Base-by-base conservation (phyloP, 2,888 invertebrate species). In the Campopleginae sp. region DNA sequence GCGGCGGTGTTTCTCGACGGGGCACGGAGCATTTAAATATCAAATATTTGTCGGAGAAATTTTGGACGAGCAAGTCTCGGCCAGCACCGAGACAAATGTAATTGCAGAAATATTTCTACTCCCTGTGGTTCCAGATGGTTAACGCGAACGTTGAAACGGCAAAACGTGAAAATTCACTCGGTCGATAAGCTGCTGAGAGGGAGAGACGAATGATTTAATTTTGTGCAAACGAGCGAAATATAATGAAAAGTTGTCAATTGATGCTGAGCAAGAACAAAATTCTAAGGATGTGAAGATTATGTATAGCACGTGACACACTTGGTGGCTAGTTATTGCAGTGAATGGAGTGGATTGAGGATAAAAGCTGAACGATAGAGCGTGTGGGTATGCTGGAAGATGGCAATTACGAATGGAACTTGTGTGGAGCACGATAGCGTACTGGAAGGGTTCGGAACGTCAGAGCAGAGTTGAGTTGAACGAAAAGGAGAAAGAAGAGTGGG, bases 21-120 rank as follows among this genome's bases (percentile, higher is more conserved):
- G 8, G 38, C 38, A 7, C 38, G 31, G 31, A n/a, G 38, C 51
- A 1, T 44, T 31, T 14, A 33, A n/a, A 54, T 68, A 71, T 65
- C 83, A 79, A 84, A 84, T 80, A 84, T 84, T 84, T 84, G 83
- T 46, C 23, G 54, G 75, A 76, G 83, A 17, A 80, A 76, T 84
- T 76, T 48, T 12, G 68, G 7, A 38, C 48, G 31, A 61, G 65
- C 54, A 54, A 68, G 31, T 46, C 23, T 6, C 23, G 14, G 23
- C 7, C 4, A 27, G 31, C 19, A 38, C 38, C 38, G 38, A 38
- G 8, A 38, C 51, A 58, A 58, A 68, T 71, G 63, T 80, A 84
- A 80, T 80, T 80, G 75, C 33, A 54, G 46, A 81, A 79, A 79
- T 63, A 63, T 79, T 75, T 58, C 48, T 42, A 31, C 63, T 63